Conservation (phyloP, 2,797 vertebrate genomes). For the Lacerta viridis region DNA sequence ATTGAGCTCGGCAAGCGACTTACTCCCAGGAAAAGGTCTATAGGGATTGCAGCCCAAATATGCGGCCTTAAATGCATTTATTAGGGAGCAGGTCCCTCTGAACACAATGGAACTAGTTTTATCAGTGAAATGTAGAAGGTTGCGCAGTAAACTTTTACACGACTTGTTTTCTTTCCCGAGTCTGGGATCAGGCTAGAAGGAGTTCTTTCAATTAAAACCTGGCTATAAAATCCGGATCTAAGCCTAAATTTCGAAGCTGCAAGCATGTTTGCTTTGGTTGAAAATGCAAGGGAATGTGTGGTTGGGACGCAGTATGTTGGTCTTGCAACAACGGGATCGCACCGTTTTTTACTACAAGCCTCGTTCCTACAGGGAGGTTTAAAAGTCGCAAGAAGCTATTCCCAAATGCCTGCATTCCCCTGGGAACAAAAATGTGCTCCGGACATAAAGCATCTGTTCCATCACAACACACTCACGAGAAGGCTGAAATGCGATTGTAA, state of each 20-base stretch:
- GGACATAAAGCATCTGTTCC: constrained; percentile 7
- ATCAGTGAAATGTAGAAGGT: neutral
- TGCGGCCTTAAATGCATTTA: neutral
- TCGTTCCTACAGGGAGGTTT: neutral
- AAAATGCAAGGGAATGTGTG: neutral
- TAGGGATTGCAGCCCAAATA: neutral
- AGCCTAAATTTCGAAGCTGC: neutral
- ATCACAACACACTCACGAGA: neutral
- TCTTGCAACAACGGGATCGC: neutral
- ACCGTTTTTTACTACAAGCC: no score
- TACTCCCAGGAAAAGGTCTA: neutral
- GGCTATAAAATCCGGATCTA: neutral
- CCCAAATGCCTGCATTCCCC: neutral
- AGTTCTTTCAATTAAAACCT: neutral
- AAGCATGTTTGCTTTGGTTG: neutral
- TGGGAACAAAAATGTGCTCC: neutral
- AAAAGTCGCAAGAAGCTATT: neutral
- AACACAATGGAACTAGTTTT: neutral
- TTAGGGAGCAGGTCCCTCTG: neutral
- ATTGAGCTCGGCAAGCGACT: neutral
- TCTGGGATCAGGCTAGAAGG: neutral
- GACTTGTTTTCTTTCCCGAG: neutral
- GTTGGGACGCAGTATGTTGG: no score
- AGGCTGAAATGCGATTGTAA: neutral
- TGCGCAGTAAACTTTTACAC: neutral